phyloP scores from a whole-genome alignment of 1,140 invertebrate genomes.

The Euwallacea fornicatus region DNA sequence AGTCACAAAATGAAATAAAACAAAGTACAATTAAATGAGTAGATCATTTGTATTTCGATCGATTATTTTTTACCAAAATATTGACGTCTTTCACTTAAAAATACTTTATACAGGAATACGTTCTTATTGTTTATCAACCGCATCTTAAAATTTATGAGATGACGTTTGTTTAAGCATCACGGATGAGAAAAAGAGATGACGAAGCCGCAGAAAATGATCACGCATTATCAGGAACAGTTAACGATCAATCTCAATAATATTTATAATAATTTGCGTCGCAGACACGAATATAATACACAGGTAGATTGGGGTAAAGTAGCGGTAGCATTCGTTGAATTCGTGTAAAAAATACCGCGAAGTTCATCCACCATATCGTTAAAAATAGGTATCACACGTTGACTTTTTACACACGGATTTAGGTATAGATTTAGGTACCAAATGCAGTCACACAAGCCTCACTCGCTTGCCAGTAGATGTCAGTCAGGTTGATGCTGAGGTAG shows the following conservation, averaged over 20 bases:
- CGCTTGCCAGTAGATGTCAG: slow-evolving; percentile 18
- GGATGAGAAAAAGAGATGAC: background rate
- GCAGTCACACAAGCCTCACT: slow-evolving; percentile 14
- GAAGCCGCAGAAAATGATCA: background rate
- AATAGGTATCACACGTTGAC: slow-evolving; percentile 16
- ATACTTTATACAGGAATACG: slow-evolving; percentile 16
- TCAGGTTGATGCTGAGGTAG: slow-evolving; percentile 25
- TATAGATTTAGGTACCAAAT: slow-evolving; percentile 14
- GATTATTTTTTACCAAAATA: slow-evolving; percentile 25
- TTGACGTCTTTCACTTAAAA: slow-evolving; percentile 17
- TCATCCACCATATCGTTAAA: background rate
- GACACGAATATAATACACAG: too few relatives aligned
- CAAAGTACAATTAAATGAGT: too few relatives aligned
- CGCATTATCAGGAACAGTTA: background rate
- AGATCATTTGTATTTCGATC: background rate
- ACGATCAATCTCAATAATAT: background rate
- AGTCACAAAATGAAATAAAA: too few relatives aligned
- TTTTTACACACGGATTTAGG: slow-evolving; percentile 3
- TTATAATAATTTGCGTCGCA: too few relatives aligned
- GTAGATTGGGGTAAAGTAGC: background rate
- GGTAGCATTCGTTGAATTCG: background rate
- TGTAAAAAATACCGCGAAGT: background rate
- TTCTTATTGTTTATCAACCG: background rate
- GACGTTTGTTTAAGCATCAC: background rate
- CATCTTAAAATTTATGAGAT: background rate